Evolutionary conservation across 2,113 vertebrate species (phyloP), one percentile per base, ranked within the genome.

Genomic region (Ceuthmochares aereus): DNA sequence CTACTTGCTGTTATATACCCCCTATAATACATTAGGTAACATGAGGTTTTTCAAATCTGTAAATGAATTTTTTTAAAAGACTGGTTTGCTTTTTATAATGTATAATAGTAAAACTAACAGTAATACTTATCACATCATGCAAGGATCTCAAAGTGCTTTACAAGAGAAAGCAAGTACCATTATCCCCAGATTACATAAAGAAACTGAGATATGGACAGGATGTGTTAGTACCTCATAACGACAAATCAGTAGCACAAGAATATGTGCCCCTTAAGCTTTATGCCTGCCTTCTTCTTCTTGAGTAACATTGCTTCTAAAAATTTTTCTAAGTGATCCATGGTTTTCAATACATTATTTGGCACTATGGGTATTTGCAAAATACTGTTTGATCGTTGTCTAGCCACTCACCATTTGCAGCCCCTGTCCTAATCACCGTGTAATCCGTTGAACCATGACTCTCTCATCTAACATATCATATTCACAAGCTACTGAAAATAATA

Each of bases 401-500:
- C 37, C 58, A 58, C 58, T 82, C 2, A 1, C 21, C 74, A 3
- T 73, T 62, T 90, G 75, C 83, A 87, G 43, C 8, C 29, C 62
- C 75, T 91, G 45, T 77, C 62, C 36, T 90, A 93, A 96, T 94
- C 55, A 55, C 74, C 1, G 3, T 68, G 78, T 89, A 96, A 96
- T 94, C 84, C 64, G 66, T 94, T 95, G 93, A 95, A 23, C 77
- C 75, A 89, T 20, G 15, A 45, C 47, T 79, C 54, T 69, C 51
- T 68, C 55, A 49, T 95, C 82, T 68, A 91, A 86, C 1, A 0
- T 42, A 60, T 40, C 77, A 58, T 51, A 74, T 43, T 94, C 87
- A 80, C 70, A 89, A 69, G 14, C 13, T 62, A 70, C 60, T 74
- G 88, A 72, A 92, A 86, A 63, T 68, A 49, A 30, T 66, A 49